Evolutionary conservation across 2,113 vertebrate species (phyloP), one percentile per base, ranked within the genome.

Genomic region (Dolichallabes microphthalmus): DNA sequence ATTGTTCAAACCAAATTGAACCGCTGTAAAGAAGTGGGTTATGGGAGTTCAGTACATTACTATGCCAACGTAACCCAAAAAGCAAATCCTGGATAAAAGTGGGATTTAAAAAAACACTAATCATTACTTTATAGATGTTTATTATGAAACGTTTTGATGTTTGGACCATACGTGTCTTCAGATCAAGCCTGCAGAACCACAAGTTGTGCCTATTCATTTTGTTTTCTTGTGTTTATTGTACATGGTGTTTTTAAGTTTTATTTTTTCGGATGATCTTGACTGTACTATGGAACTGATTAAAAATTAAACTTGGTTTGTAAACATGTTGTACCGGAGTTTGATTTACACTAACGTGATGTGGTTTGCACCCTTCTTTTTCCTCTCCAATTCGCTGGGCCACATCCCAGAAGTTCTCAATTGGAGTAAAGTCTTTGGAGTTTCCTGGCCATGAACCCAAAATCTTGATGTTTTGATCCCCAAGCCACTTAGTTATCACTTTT

Each of bases 221-320:
- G 53, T 87, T 74, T 45, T 63, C 79, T 87, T 87, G 87, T 87
- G 84, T 86, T 89, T 68, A 88, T 58, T 90, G 87, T 88, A 88
- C 30, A 87, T 71, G 61, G 50, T 86, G 84, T 82, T 86, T 84
- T 85, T 85, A 68, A 39, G 58, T 79, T 84, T 78, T 86, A 52
- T 84, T 58, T 84, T 81, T 84, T 84, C 66, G 30, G 82, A 86
- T 88, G 77, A 84, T 87, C 82, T 82, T 74, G 58, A 71, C 80
- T 78, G 86, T 86, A 88, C 64, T 87, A 88, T 88, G 85, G 82
- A 84, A 87, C 73, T 82, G 71, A 69, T 77, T 61, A 73, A 58
- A 22, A 85, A 83, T 84, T 88, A 87, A 90, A 91, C 89, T 87
- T 87, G 89, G 91, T 93, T 92, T 94, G 91, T 94, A 92, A 91